phyloP scores from a whole-genome alignment of 2,113 vertebrate species.

The Microcebus murinus region DNA sequence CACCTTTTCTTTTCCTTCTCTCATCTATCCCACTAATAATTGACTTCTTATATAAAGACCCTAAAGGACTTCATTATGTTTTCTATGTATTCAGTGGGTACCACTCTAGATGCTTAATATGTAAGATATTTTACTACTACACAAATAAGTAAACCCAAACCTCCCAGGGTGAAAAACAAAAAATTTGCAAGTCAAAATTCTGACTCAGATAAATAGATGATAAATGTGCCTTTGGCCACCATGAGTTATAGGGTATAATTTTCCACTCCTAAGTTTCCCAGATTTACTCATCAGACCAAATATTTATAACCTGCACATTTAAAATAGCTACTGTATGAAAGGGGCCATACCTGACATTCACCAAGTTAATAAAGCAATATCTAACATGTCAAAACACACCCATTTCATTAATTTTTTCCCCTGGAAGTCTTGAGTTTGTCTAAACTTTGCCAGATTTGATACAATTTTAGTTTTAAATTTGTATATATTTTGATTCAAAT shows the following conservation, averaged over 20 bases:
- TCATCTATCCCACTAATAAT: not conserved
- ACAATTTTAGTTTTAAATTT: not conserved
- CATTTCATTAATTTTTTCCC: not conserved
- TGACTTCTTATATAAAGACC: not conserved
- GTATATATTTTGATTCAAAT: not conserved
- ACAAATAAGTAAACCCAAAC: not conserved
- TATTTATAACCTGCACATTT: not conserved
- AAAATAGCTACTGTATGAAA: not conserved
- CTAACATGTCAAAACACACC: not conserved
- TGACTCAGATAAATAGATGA: not conserved
- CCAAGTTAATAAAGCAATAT: not conserved
- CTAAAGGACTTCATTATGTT: not conserved
- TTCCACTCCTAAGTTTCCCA: not conserved
- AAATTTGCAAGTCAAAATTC: slow-evolving; percentile 20
- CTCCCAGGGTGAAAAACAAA: not conserved
- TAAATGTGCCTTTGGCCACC: not conserved
- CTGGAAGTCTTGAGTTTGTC: not conserved
- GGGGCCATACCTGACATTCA: not conserved
- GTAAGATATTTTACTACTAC: not conserved
- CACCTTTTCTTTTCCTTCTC: not conserved
- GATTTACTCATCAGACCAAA: not conserved
- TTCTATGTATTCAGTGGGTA: not conserved
- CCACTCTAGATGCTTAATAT: not conserved
- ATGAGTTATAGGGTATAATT: not conserved
- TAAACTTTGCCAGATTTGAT: slow-evolving; percentile 4